Base-by-base conservation (phyloP, 2,888 invertebrate genomes). In the Nomada fucata region DNA sequence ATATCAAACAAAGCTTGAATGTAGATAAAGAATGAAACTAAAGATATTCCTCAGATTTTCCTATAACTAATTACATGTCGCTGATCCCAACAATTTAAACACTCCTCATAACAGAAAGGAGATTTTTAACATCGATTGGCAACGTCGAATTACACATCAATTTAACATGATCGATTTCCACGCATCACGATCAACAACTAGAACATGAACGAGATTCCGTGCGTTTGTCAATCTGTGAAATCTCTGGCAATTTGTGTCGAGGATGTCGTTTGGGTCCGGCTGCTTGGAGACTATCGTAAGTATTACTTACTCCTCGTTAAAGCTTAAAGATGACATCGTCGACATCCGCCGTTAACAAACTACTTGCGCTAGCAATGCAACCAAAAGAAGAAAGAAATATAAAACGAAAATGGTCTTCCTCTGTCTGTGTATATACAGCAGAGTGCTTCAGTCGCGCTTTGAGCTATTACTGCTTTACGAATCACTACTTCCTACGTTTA, bases 231-330 rank as follows among this genome's bases (percentile, higher is more conserved):
- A 11, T 26, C 57, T 29, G n/a, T 26, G 67, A 75, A 75, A 60
- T 57, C 50, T 71, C 61, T 1, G 52, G 5, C 50, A 74, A 59
- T 85, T 79, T 61, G 75, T 63, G 68, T 36, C 59, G 42, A 67
- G 59, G 57, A 85, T 83, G 68, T 72, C 15, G 57, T 67, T 71
- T 42, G 65, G 10, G 15, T 9, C 47, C 29, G 44, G 13, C 5
- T n/a, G 68, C 60, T 13, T 52, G 59, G 23, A 82, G 63, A 74
- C 47, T 20, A 72, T 64, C 61, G 53, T 75, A 60, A 85, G 55
- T 65, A 64, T 74, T 86, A 87, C 89, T 89, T 84, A 89, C 88
- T 83, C 72, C 64, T 88, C 82, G 68, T 85, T 79, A 79, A 81
- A 70, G 67, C 23, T 29, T 55, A 69, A 71, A 47, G 82, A 83